Conservation (phyloP, 2,113 vertebrate genomes). For the Ardeotis arabs region DNA sequence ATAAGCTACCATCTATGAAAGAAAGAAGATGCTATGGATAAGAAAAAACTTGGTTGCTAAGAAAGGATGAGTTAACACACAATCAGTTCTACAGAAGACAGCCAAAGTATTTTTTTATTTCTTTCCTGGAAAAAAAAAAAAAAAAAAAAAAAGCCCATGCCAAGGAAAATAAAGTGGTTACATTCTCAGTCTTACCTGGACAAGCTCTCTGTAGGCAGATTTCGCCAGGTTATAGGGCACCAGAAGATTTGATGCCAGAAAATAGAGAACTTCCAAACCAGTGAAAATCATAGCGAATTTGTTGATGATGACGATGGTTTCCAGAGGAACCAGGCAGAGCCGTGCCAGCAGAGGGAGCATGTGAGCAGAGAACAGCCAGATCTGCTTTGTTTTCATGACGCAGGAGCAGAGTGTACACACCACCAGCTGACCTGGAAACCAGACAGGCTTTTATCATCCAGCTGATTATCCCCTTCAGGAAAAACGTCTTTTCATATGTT, state of each 20-base stretch:
- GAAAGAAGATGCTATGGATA: background rate
- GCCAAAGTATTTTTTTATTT: background rate
- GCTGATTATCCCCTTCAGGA: constrained; percentile 36
- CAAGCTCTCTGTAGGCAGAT: constrained; percentile 95
- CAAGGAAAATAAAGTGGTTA: background rate
- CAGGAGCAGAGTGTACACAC: constrained; percentile 97
- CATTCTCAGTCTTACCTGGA: constrained; percentile 80
- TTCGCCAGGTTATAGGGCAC: constrained; percentile 97
- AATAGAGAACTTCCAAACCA: constrained; percentile 96
- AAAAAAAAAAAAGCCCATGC: background rate
- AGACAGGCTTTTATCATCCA: constrained; percentile 40
- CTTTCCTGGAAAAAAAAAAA: background rate
- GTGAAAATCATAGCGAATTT: constrained; percentile 99
- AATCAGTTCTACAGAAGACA: background rate
- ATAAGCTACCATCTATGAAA: background rate
- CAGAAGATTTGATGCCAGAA: constrained; percentile 93
- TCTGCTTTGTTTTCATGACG: constrained; percentile 98
- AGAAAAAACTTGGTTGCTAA: background rate
- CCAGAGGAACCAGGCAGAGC: constrained; percentile 93
- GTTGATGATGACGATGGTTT: constrained; percentile 97
- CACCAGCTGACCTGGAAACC: constrained; percentile 90
- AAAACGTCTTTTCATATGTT: constrained; percentile 4
- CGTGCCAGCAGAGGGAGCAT: constrained; percentile 95
- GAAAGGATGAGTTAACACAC: background rate
- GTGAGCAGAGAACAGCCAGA: constrained; percentile 98